A percentile compares a stretch with the other conserved stretches of the same genome.
These are phyloP conservation scores for Dasyprocta punctata DNA, from an alignment of 2,113 vertebrate species.

Conservation along the genomic window DNA sequence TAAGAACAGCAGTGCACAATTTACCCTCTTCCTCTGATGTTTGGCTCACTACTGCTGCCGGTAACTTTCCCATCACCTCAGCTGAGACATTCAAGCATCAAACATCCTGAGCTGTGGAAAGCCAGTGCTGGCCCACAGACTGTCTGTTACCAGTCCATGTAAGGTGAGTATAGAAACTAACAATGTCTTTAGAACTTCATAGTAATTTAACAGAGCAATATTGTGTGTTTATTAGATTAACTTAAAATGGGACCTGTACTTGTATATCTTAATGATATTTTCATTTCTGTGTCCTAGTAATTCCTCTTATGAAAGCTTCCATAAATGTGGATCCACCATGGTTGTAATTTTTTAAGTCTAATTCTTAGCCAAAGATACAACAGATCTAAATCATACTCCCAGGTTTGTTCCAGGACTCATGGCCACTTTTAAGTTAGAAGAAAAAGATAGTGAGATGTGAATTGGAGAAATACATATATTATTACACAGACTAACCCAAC, in stretches of 20 bases:
- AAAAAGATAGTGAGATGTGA: not conserved
- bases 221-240: not conserved
- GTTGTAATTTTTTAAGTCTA: not conserved
- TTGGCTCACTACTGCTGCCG: not conserved
- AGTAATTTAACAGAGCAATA: too few species aligned
- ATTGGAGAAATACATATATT: not conserved
- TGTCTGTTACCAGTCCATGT: not conserved
- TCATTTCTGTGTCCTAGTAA: not conserved
- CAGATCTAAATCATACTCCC: not conserved
- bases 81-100: not conserved
- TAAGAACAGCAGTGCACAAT: not conserved
- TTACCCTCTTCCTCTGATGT: not conserved
- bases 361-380: not conserved
- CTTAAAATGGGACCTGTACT: not conserved
- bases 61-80: not conserved
- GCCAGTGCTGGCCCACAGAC: not conserved
- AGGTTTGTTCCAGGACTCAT: not conserved
- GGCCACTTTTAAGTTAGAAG: not conserved
- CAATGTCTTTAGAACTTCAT: not conserved
- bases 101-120: not conserved
- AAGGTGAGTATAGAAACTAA: not conserved
- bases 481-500: not conserved
- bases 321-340: not conserved
- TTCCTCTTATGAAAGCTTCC: conserved; percentile 16
- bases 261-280: not conserved